Percentiles rank a stretch among this genome's conserved stretches.
phyloP scores from a whole-genome alignment of 2,888 invertebrate genomes.

The Lepeophtheirus nordmannii region DNA sequence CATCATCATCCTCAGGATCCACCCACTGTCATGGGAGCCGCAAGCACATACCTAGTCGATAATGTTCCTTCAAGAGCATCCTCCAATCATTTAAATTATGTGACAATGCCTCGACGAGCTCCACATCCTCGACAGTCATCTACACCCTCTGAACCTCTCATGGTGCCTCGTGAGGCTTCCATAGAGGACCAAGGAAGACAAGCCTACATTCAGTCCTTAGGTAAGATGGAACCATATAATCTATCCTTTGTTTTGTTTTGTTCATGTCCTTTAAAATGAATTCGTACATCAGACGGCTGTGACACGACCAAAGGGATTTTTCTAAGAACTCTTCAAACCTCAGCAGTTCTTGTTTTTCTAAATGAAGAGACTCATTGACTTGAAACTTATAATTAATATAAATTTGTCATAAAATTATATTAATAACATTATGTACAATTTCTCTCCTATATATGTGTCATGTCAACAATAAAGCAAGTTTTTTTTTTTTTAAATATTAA shows the following conservation, averaged over 20 bases:
- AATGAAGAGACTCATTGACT: too few relatives aligned
- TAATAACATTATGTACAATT: too few relatives aligned
- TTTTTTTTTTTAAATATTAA: too few relatives aligned
- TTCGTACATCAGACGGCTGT: too few relatives aligned
- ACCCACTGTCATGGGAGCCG: neutral
- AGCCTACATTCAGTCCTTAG: conserved; percentile 21
- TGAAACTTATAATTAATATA: too few relatives aligned
- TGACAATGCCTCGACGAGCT: conserved; percentile 10
- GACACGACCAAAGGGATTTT: neutral
- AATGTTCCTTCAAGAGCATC: neutral
- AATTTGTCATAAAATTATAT: too few relatives aligned
- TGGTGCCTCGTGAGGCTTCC: neutral
- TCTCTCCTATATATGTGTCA: too few relatives aligned
- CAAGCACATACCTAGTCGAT: conserved; percentile 12
- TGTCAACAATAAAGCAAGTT: too few relatives aligned
- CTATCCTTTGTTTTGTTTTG: too few relatives aligned
- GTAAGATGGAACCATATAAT: too few relatives aligned
- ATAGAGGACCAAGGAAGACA: neutral
- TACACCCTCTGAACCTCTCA: neutral
- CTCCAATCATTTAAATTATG: conserved; percentile 8
- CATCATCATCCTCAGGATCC: conserved; percentile 6
- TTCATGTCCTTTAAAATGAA: too few relatives aligned
- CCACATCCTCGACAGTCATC: neutral
- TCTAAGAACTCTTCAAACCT: neutral
- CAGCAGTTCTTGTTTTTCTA: too few relatives aligned